Conservation (phyloP, 2,797 vertebrate genomes). For the Molothrus ater region DNA sequence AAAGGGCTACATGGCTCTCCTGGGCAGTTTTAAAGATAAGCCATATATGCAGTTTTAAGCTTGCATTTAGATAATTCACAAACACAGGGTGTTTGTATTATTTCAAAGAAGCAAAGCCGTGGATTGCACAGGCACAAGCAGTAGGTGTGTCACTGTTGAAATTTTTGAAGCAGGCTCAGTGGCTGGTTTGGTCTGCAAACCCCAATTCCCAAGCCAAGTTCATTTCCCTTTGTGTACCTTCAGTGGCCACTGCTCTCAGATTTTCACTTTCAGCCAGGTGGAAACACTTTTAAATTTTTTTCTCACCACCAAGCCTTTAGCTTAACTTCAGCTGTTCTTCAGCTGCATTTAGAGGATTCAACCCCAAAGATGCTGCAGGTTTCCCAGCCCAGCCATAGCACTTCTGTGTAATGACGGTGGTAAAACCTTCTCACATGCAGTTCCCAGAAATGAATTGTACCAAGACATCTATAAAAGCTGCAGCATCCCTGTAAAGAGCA, state of each 20-base stretch:
- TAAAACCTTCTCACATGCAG: neutral
- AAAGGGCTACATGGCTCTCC: neutral
- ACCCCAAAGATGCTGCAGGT: neutral
- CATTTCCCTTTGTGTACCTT: neutral
- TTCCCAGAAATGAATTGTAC: slow-evolving; percentile 34
- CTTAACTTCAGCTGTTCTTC: slow-evolving; percentile 14
- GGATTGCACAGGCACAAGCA: slow-evolving; percentile 19
- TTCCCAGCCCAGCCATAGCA: slow-evolving; percentile 16
- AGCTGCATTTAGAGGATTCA: neutral
- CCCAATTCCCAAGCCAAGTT: slow-evolving; percentile 31
- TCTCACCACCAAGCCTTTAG: slow-evolving; percentile 12
- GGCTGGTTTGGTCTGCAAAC: slow-evolving; percentile 33
- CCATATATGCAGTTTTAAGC: slow-evolving; percentile 25
- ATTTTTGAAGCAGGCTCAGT: slow-evolving; percentile 31
- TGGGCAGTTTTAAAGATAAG: slow-evolving; percentile 45
- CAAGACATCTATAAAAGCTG: slow-evolving; percentile 1
- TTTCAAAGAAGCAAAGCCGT: neutral
- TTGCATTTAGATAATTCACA: slow-evolving; percentile 24
- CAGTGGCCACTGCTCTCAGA: neutral
- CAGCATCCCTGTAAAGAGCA: slow-evolving; percentile 10
- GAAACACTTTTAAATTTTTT: slow-evolving; percentile 15
- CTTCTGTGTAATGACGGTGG: neutral
- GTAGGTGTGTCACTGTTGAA: neutral
- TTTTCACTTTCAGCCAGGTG: slow-evolving; percentile 30
- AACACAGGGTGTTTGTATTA: slow-evolving; percentile 15